phyloP scores from a whole-genome alignment of 2,888 invertebrate genomes.

The Gryllus longicercus region DNA sequence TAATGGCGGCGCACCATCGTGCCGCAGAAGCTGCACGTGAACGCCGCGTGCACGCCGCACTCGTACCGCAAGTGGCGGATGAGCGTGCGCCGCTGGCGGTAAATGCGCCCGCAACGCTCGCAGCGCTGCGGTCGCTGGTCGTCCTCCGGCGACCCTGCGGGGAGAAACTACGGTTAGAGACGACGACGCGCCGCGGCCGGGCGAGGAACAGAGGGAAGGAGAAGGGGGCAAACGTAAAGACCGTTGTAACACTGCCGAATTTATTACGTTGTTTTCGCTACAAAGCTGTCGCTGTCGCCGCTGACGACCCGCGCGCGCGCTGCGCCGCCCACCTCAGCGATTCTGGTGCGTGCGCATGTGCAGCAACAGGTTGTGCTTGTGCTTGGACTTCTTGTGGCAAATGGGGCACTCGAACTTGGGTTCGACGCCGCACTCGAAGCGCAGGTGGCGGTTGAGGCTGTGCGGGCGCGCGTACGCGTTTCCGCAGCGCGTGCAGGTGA shows the following conservation, averaged over 20 bases:
- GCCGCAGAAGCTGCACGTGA: constrained; percentile 45
- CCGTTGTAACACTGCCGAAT: no score
- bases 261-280: no score
- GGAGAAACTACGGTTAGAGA: no score
- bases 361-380: constrained; percentile 53
- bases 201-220: no score
- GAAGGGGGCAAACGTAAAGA: no score
- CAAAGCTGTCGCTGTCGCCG: no score
- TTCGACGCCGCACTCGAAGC: constrained; percentile 59
- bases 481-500: constrained; percentile 55
- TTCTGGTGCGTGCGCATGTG: constrained; percentile 52
- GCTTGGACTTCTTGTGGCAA: constrained; percentile 58
- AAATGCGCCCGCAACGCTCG: constrained; percentile 37
- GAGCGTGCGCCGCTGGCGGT: constrained; percentile 40
- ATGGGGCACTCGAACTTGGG: constrained; percentile 60
- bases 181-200: no score
- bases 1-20: no score
- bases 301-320: no score
- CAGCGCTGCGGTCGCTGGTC: constrained; percentile 27
- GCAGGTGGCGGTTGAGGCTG: constrained; percentile 55
- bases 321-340: constrained; percentile 32
- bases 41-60: constrained; percentile 53
- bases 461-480: constrained; percentile 57
- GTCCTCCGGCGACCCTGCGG: no score
- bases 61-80: constrained; percentile 50